Evolutionary conservation across 2,888 invertebrate genomes (phyloP).

Genomic region (Drosophila mimetica): DNA sequence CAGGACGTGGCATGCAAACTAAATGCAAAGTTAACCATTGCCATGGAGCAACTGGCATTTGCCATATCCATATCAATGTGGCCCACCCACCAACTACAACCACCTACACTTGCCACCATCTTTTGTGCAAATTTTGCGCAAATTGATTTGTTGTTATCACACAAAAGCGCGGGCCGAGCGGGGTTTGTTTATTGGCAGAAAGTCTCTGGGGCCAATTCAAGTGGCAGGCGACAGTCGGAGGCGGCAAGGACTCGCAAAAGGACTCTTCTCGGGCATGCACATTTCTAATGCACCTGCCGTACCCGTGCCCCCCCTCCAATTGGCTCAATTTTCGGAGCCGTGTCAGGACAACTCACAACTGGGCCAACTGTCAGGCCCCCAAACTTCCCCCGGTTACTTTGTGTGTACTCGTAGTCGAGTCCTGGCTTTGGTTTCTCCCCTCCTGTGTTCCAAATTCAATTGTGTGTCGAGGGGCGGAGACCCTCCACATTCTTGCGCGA

Average conservation of each 20-base stretch:
- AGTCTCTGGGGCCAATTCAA: constrained; percentile 31
- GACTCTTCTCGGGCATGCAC: constrained; percentile 47
- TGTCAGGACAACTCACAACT: constrained; percentile 71
- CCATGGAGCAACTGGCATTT: constrained; percentile 55
- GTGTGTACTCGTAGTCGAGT: constrained; percentile 45
- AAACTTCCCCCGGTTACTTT: constrained; percentile 26
- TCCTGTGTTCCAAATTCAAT: constrained; percentile 72
- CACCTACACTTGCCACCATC: constrained; percentile 17
- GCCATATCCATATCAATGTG: constrained; percentile 45
- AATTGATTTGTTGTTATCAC: constrained; percentile 80
- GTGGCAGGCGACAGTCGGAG: constrained; percentile 8
- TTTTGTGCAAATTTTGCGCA: constrained; percentile 77
- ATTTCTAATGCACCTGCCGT: constrained; percentile 73
- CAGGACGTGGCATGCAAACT: constrained; percentile 77
- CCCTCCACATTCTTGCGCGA: constrained; percentile 49
- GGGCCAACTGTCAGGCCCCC: constrained; percentile 69
- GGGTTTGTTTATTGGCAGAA: neutral
- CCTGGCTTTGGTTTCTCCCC: constrained; percentile 41
- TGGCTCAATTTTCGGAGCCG: constrained; percentile 74
- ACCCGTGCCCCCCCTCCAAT: constrained; percentile 58
- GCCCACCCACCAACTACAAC: neutral
- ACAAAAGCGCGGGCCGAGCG: constrained; percentile 21
- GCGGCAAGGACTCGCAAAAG: constrained; percentile 10
- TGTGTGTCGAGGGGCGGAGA: constrained; percentile 53
- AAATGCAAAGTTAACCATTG: constrained; percentile 71